Percentiles rank a stretch among this genome's conserved stretches.
Conservation (phyloP, 2,113 vertebrate genomes). For the Tupaia tana region DNA sequence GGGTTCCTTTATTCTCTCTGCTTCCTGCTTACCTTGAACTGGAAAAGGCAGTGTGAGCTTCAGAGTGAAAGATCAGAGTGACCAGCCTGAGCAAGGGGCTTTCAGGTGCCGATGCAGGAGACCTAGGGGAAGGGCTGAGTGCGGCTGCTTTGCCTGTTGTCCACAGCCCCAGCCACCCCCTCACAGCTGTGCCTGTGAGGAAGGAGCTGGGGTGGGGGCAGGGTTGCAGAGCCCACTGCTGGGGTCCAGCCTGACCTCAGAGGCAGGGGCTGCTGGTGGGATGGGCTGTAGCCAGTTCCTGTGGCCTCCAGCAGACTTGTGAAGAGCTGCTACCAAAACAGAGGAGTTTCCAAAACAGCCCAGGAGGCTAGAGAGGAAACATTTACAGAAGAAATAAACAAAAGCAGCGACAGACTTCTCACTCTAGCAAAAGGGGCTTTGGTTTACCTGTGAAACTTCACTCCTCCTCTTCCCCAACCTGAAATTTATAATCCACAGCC, state of each 20-base stretch:
- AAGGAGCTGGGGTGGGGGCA: neutral
- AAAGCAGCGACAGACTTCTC: slow-evolving; percentile 74
- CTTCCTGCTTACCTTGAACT: neutral
- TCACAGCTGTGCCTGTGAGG: slow-evolving; percentile 46
- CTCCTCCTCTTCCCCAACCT: slow-evolving; percentile 71
- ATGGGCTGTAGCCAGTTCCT: neutral
- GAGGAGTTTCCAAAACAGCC: slow-evolving; percentile 56
- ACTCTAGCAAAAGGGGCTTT: slow-evolving; percentile 72
- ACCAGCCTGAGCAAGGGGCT: neutral
- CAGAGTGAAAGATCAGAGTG: neutral
- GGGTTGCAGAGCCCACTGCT: neutral
- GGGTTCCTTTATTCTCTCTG: slow-evolving; percentile 5
- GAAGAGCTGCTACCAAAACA: slow-evolving; percentile 53
- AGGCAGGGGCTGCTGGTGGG: neutral
- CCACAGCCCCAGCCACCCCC: neutral
- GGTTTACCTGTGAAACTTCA: slow-evolving; percentile 72
- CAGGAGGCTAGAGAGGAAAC: slow-evolving; percentile 70
- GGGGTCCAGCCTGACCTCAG: neutral
- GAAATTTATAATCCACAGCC: neutral
- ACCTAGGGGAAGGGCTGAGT: neutral
- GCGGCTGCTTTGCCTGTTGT: neutral
- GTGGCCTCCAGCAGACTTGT: slow-evolving; percentile 58
- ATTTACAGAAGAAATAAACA: slow-evolving; percentile 66
- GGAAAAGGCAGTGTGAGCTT: neutral
- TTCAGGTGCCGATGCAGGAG: neutral